phyloP scores from a whole-genome alignment of 53 echinoderm and acorn worm species.

The Pentamera pediparva region DNA sequence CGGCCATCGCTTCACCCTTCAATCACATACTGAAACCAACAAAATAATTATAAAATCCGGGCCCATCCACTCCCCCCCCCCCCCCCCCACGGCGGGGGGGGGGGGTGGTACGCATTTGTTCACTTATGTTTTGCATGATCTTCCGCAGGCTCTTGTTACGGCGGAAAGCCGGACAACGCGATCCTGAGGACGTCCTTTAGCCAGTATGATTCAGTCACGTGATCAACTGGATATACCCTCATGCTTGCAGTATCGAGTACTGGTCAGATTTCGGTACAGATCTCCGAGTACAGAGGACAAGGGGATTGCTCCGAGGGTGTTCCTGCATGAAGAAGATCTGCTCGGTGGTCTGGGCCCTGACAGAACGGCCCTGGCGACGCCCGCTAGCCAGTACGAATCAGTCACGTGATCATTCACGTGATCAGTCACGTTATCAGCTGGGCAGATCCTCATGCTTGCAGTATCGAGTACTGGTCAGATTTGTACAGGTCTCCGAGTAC shows the following conservation, averaged over 20 bases:
- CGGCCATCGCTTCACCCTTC: too few species aligned
- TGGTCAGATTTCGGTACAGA: conserved; percentile 86
- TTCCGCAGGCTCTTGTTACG: too few species aligned
- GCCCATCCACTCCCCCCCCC: neutral
- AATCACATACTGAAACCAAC: too few species aligned
- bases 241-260: conserved; percentile 33
- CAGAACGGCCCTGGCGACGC: neutral
- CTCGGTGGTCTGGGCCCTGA: neutral
- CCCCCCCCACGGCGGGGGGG: neutral
- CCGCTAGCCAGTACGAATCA: too few species aligned
- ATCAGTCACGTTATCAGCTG: neutral
- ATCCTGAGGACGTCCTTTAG: neutral
- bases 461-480: conserved; percentile 62
- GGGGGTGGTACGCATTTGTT: too few species aligned
- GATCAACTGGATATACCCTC: neutral
- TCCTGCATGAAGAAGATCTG: too few species aligned
- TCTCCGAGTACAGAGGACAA: conserved; percentile 72
- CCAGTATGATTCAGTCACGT: conserved; percentile 11
- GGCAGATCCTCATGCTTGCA: neutral
- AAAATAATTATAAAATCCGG: neutral
- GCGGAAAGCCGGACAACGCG: too few species aligned
- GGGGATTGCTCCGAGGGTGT: conserved; percentile 80
- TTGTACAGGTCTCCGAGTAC: conserved; percentile 81
- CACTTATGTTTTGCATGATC: too few species aligned
- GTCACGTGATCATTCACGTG: neutral